Evolutionary conservation across 2,797 vertebrate species (phyloP).

Genomic region (Poeciliopsis turneri): DNA sequence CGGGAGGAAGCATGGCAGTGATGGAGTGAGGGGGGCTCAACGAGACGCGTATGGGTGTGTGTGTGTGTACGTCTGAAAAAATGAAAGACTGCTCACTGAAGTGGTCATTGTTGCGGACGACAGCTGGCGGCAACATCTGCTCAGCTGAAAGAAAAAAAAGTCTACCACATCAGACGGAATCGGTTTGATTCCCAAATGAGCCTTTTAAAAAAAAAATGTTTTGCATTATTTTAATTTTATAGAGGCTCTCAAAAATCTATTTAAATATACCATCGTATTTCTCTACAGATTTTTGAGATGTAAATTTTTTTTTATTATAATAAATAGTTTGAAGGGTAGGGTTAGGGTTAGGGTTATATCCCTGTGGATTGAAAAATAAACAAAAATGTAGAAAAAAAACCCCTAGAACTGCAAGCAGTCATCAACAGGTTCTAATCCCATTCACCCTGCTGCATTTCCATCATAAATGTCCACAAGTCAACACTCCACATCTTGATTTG

Average conservation of each 20-base stretch:
- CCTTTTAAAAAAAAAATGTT: not conserved
- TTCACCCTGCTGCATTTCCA: too few relatives aligned
- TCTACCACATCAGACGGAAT: not conserved
- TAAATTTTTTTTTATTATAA: not conserved
- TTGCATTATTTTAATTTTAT: not conserved
- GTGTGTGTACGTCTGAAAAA: conserved; percentile 5
- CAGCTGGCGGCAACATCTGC: conserved; percentile 39
- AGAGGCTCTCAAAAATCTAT: not conserved
- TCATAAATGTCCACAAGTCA: not conserved
- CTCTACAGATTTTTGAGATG: not conserved
- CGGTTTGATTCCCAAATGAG: not conserved
- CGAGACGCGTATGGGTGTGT: conserved; percentile 7
- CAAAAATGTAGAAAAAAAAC: not conserved
- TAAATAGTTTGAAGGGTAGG: not conserved
- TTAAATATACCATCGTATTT: too few relatives aligned
- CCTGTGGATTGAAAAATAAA: not conserved
- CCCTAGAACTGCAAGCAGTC: too few relatives aligned
- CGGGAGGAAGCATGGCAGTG: conserved; percentile 24
- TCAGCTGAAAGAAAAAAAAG: not conserved
- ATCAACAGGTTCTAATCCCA: not conserved
- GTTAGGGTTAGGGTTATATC: not conserved
- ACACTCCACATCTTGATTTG: not conserved
- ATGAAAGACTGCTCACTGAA: conserved; percentile 11
- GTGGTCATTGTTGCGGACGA: conserved; percentile 26
- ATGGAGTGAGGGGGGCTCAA: conserved; percentile 17